Conservation (phyloP, 2,113 vertebrate genomes). For the Crotophaga sulcirostris region DNA sequence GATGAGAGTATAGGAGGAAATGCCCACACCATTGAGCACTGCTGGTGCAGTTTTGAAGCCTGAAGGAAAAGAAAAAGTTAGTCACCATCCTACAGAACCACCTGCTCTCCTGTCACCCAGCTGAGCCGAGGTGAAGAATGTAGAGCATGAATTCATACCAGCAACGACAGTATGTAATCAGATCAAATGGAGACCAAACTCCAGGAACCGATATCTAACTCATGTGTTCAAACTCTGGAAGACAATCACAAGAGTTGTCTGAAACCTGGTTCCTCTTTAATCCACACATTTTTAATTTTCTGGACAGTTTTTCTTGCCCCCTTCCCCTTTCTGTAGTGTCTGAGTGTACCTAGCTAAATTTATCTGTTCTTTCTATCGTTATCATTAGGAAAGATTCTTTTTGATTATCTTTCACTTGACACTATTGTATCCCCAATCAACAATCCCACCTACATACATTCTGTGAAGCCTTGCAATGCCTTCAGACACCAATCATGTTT, state of each 20-base stretch:
- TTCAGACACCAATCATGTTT: conserved; percentile 10
- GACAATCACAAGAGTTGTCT: neutral
- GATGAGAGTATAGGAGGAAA: neutral
- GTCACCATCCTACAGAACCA: neutral
- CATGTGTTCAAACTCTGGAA: neutral
- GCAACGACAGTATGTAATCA: no score
- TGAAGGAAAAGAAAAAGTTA: neutral
- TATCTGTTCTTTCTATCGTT: neutral
- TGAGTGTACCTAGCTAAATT: neutral
- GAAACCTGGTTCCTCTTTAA: neutral
- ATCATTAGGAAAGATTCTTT: neutral
- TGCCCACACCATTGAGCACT: neutral
- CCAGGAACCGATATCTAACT: neutral
- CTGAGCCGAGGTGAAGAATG: neutral
- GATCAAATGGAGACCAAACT: neutral
- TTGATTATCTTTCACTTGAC: conserved; percentile 11
- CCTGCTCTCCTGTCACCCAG: accelerated
- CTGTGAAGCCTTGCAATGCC: conserved; percentile 28
- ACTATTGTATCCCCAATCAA: neutral
- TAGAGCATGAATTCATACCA: neutral
- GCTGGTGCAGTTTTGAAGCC: neutral
- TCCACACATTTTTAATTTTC: neutral
- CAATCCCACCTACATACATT: conserved; percentile 55
- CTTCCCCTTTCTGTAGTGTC: neutral
- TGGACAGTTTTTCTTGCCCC: neutral